Evolutionary conservation across 2,113 vertebrate genomes (phyloP), one percentile per base, ranked within the genome.

Genomic region (Sula dactylatra): DNA sequence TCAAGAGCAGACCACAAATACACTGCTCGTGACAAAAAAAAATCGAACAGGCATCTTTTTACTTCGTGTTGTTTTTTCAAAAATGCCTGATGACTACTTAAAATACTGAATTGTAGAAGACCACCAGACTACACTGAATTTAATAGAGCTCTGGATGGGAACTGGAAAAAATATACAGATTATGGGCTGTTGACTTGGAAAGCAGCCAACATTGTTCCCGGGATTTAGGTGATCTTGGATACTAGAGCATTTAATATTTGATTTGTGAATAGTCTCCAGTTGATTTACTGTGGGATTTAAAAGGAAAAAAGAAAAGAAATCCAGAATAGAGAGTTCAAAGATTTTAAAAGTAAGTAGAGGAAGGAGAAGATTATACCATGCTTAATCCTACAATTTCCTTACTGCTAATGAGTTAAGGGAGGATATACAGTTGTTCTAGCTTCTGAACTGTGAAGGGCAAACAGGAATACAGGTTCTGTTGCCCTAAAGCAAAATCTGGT

Each of bases 331-430:
- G 85, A 82, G 20, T 79, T 97, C 32, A 74, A 69, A 42, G 54
- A 92, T 87, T 82, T 95, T 82, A 58, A 56, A 94, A 69, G 27
- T 62, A 89, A 77, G 49, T 77, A 86, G 56, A 88, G 80, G 67
- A 88, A 92, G 65, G 40, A 89, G 77, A 89, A 76, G 44, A 49
- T 93, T 85, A 85, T 62, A 62, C 42, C 24, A 9, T 1, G 1
- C 36, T 91, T 91, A 89, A 91, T 86, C 73, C 78, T 87, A 89
- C 86, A 80, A 65, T 94, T 96, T 96, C 93, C 92, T 94, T 56
- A 49, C 56, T 91, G 56, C 58, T 95, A 92, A 89, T 94, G 83
- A 94, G 49, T 87, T 87, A 76, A 79, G 69, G 80, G 47, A 76
- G 44, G 56, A 49, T 52, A 79, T 74, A 40, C 21, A 92, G 62